phyloP scores from a whole-genome alignment of 2,113 vertebrate genomes.

The Scytalopus superciliaris region DNA sequence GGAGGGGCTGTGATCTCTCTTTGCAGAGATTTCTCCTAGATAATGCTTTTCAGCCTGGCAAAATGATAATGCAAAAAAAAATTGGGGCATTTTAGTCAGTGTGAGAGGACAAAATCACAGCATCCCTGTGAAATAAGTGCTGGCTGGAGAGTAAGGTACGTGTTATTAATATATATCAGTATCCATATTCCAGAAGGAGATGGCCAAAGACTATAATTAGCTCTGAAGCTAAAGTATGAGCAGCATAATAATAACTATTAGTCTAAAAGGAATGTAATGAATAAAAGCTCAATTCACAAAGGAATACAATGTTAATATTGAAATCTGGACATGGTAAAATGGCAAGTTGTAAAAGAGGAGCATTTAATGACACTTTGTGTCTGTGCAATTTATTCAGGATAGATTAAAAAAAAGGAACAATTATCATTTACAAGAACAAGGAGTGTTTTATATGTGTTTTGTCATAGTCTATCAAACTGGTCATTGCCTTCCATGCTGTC shows the following conservation, averaged over 20 bases:
- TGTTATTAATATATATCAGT: conserved; percentile 50
- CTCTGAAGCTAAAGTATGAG: conserved; percentile 56
- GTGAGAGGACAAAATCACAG: conserved; percentile 24
- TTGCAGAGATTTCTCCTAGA: background rate
- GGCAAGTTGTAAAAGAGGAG: background rate
- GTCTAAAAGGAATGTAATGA: conserved; percentile 33
- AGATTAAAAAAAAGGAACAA: background rate
- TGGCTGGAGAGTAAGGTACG: conserved; percentile 2
- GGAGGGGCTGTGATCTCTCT: background rate
- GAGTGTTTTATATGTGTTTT: background rate
- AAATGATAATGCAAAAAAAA: background rate
- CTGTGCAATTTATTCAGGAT: conserved; percentile 1
- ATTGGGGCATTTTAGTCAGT: background rate
- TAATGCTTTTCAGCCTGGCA: background rate
- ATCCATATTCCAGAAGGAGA: conserved; percentile 52
- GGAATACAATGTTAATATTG: conserved; percentile 42
- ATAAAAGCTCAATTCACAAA: conserved; percentile 50
- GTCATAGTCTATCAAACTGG: background rate
- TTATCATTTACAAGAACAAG: background rate
- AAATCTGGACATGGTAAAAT: conserved; percentile 35
- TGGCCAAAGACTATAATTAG: conserved; percentile 62
- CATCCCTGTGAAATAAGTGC: background rate
- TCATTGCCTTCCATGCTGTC: background rate
- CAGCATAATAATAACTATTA: conserved; percentile 63
- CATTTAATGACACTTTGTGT: conserved; percentile 2